Conservation (phyloP, 2,797 vertebrate genomes). For the Gallinago solitaria region DNA sequence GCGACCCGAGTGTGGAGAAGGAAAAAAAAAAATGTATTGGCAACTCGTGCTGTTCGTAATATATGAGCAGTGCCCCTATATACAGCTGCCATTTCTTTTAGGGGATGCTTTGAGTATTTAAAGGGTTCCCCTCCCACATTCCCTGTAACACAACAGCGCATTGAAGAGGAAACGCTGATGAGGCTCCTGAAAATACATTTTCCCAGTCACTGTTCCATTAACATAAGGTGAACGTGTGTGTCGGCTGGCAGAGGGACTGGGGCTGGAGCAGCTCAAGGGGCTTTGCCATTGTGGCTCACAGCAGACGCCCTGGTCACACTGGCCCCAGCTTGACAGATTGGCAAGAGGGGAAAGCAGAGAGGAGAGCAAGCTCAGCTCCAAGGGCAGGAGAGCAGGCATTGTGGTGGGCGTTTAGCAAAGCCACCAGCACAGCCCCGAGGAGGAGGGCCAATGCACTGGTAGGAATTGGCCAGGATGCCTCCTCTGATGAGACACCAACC, state of each 20-base stretch:
- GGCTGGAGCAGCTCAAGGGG: fast-evolving
- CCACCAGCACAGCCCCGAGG: background rate
- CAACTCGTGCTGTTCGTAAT: background rate
- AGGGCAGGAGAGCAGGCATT: fast-evolving
- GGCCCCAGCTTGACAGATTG: fast-evolving
- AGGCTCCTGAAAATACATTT: background rate
- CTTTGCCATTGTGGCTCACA: background rate
- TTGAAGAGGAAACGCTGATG: fast-evolving
- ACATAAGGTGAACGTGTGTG: fast-evolving
- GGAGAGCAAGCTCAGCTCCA: background rate
- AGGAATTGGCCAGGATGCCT: background rate
- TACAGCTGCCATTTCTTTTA: background rate
- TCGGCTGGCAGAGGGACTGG: background rate
- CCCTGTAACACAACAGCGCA: fast-evolving
- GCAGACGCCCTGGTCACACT: fast-evolving
- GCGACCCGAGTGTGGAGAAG: background rate
- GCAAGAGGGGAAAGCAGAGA: background rate
- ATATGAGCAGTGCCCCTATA: background rate
- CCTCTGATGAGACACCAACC: background rate
- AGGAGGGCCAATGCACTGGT: fast-evolving
- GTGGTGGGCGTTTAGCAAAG: background rate
- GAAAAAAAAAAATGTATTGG: background rate
- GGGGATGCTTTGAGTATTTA: background rate
- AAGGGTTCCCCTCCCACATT: background rate
- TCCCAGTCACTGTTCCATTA: background rate